Base-by-base conservation (phyloP, 2,888 invertebrate species). In the Monochamus alternatus region DNA sequence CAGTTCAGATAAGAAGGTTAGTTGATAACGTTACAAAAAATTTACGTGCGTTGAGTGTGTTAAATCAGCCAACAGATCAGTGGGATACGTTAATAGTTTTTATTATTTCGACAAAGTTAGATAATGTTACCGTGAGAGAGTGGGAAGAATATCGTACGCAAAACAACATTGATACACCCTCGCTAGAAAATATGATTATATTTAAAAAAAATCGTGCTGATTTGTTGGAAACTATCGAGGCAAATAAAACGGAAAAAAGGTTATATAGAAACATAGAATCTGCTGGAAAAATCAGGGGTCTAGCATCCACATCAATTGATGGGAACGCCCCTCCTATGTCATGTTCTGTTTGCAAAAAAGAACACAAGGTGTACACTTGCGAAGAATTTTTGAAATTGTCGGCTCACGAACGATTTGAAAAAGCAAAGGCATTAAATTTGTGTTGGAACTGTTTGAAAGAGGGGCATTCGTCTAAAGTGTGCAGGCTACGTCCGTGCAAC, bases 121-220 rank as follows among this genome's bases (percentile, higher is more conserved):
- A 63, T 14, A 32, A 32, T 32, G 38, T 63, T 12, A 63, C 63
- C 5, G 32, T 3, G 2, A 31, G 63, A 10, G 12, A 63, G 32
- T 63, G 63, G 63, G 63, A 63, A 32, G 63, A 63, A 63, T 63
- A 63, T 63, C 32, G 63, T 3, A 32, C 63, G 32, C 3, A 63
- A 63, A 63, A 63, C 10, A 3, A 32, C 32, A 63, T 63, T 9
- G 63, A 63, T 32, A 12, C 32, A 5, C 63, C 63, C 5, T 5
- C 63, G 12, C 10, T 38, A 63, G 63, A 63, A 63, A 63, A 63
- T 32, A 7, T 63, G 4, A 32, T 10, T 10, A 2, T 63, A n/a
- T 63, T 63, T 63, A 5, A 32, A 38, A 63, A 32, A 2, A 32
- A 63, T 63, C 32, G 63, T 3, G 31, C 63, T 3, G 63, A 63